phyloP scores from a whole-genome alignment of 2,113 vertebrate species.

The Anoura caudifer region DNA sequence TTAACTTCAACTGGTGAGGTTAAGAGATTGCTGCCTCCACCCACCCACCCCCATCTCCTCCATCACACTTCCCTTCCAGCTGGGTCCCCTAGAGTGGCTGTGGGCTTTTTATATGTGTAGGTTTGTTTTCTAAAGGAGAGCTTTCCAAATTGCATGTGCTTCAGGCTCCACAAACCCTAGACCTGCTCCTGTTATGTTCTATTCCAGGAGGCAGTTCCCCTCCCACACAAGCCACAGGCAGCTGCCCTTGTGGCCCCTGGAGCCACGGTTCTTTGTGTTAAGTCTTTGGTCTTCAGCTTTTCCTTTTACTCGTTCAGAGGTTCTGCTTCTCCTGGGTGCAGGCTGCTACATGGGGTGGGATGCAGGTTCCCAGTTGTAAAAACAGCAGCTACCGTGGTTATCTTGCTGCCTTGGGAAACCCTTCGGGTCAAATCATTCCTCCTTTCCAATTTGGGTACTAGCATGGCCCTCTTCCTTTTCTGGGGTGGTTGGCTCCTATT shows the following conservation, averaged over 20 bases:
- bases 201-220: background rate
- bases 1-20: background rate
- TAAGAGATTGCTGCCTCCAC: background rate
- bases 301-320: background rate
- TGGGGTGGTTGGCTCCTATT: background rate
- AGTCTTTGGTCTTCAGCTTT: background rate
- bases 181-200: background rate
- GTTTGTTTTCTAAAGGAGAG: background rate
- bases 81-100: background rate
- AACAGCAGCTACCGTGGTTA: background rate
- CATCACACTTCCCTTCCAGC: background rate
- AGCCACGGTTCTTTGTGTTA: background rate
- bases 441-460: background rate
- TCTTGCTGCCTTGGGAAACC: background rate
- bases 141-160: background rate
- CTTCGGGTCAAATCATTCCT: background rate
- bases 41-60: background rate
- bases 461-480: rapidly evolving
- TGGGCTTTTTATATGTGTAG: background rate
- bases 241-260: background rate
- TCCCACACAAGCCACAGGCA: rapidly evolving
- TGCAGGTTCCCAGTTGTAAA: background rate
- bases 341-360: background rate
- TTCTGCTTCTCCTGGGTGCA: background rate
- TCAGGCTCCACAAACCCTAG: background rate